Conservation (phyloP, 2,888 invertebrate species). For the Leptinotarsa rubiginosa region DNA sequence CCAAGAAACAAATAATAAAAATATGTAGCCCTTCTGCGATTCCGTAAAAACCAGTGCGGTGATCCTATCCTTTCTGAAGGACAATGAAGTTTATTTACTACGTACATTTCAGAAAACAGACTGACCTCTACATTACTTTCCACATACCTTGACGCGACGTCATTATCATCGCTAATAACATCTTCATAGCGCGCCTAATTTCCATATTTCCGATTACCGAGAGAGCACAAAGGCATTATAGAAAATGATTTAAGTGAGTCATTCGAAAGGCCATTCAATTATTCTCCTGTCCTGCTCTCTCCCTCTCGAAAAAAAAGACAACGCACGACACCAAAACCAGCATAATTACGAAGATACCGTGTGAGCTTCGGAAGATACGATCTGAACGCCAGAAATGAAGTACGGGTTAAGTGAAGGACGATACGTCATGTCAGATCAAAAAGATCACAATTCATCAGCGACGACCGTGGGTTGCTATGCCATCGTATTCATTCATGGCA, state of each 20-base stretch:
- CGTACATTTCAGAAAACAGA: too few species aligned
- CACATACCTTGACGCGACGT: background rate
- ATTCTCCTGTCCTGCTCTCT: constrained; percentile 1
- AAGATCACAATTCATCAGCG: constrained; percentile 62
- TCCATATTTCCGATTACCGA: constrained; percentile 13
- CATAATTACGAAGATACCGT: constrained; percentile 28
- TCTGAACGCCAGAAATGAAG: constrained; percentile 31
- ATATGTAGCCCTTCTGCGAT: too few species aligned
- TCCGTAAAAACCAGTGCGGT: too few species aligned
- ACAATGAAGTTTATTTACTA: too few species aligned
- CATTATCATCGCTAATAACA: constrained; percentile 14
- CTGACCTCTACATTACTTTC: background rate
- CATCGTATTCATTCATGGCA: constrained; percentile 60
- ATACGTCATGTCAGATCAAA: constrained; percentile 62
- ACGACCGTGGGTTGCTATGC: constrained; percentile 60
- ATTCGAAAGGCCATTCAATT: constrained; percentile 23
- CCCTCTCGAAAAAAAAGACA: constrained; percentile 17
- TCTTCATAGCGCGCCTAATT: constrained; percentile 12
- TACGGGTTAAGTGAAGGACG: constrained; percentile 52
- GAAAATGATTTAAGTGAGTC: constrained; percentile 23
- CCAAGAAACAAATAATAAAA: too few species aligned
- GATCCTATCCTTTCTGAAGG: too few species aligned
- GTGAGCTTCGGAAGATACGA: constrained; percentile 29
- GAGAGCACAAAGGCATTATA: constrained; percentile 21
- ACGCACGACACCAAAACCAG: constrained; percentile 28